A percentile compares a stretch with the other conserved stretches of the same genome.
Evolutionary conservation across 1,140 invertebrate genomes (phyloP).

Genomic region (Euwallacea fornicatus): DNA sequence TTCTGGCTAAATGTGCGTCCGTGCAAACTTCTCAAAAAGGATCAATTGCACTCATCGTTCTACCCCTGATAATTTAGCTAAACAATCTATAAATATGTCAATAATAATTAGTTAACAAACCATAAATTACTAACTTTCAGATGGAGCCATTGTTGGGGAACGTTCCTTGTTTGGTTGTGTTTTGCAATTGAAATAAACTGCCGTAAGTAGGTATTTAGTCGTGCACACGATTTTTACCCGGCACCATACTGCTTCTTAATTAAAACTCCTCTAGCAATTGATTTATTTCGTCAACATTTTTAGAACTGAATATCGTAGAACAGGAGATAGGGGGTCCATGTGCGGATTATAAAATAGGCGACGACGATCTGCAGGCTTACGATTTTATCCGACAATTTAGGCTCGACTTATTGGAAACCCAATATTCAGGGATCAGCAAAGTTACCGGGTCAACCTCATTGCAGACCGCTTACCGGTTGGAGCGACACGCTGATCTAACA

Average conservation of each 20-base stretch:
- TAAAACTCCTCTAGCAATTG: background rate
- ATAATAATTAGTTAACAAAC: background rate
- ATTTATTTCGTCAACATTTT: constrained; percentile 13
- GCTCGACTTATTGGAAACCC: constrained; percentile 65
- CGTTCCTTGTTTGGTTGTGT: background rate
- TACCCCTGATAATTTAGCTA: too few relatives aligned
- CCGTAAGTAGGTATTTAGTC: constrained; percentile 1
- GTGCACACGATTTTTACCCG: too few relatives aligned
- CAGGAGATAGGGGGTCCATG: constrained; percentile 58
- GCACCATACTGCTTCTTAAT: too few relatives aligned
- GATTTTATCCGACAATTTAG: constrained; percentile 78
- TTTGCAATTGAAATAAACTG: background rate
- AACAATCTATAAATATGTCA: background rate
- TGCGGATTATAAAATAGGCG: constrained; percentile 65
- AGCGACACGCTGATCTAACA: constrained; percentile 69
- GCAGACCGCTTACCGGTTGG: constrained; percentile 77
- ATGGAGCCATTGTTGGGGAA: background rate
- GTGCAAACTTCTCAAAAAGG: too few relatives aligned
- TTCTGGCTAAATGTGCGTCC: too few relatives aligned
- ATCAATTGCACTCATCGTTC: too few relatives aligned
- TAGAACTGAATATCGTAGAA: constrained; percentile 42
- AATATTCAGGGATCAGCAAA: constrained; percentile 65
- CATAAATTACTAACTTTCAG: background rate
- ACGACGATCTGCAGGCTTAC: constrained; percentile 75
- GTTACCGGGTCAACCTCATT: constrained; percentile 72